Conservation (phyloP, 37 sponge, comb jelly and placozoan species). For the Geodia barretti region DNA sequence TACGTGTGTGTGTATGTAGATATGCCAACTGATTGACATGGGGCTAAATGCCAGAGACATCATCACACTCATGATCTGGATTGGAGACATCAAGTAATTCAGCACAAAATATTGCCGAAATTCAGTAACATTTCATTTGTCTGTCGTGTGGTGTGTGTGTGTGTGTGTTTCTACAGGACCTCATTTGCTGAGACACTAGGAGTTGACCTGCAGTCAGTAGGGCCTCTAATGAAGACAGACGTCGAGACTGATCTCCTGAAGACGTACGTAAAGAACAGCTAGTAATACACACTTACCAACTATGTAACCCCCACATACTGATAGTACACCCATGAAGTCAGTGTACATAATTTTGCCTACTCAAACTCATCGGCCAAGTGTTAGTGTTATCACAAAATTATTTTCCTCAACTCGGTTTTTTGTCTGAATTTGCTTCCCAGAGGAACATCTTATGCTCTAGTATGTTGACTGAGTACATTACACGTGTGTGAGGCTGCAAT, state of each 20-base stretch:
- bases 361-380: too few species aligned
- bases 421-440: too few species aligned
- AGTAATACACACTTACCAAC: neutral
- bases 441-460: too few species aligned
- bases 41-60: slow-evolving; percentile 63
- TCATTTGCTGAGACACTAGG: slow-evolving; percentile 37
- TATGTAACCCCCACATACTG: too few species aligned
- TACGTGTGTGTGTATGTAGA: slow-evolving; percentile 32
- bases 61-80: slow-evolving; percentile 65
- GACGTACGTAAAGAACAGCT: slow-evolving; percentile 30
- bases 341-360: too few species aligned
- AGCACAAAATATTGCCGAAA: neutral
- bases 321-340: too few species aligned
- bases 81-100: slow-evolving; percentile 57
- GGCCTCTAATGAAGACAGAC: slow-evolving; percentile 51
- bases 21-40: slow-evolving; percentile 36
- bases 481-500: neutral
- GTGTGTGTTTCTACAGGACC: slow-evolving; percentile 24
- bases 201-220: slow-evolving; percentile 50
- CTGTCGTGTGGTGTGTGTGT: too few species aligned
- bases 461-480: too few species aligned
- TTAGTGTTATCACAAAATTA: too few species aligned
- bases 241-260: slow-evolving; percentile 48
- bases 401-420: too few species aligned
- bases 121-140: too few species aligned